Conservation (phyloP, 1,140 invertebrate genomes). For the Drosophila ficusphila region DNA sequence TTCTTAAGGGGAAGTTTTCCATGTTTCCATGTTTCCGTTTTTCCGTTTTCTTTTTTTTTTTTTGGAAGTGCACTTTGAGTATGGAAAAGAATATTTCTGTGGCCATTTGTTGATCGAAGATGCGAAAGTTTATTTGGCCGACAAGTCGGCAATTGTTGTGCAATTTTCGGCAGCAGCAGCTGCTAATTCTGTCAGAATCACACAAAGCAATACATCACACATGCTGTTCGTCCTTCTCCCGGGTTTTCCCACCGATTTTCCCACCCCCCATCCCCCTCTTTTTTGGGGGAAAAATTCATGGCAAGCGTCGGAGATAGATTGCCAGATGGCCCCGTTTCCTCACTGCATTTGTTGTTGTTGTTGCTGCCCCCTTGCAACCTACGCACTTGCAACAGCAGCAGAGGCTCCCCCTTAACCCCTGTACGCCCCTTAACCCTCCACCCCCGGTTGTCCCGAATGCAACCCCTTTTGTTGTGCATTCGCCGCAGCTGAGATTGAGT, state of each 20-base stretch:
- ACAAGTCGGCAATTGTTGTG: slow-evolving; percentile 59
- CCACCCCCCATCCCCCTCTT: not conserved
- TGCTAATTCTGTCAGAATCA: slow-evolving; percentile 81
- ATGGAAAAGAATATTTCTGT: slow-evolving; percentile 1
- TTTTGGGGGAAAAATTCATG: slow-evolving; percentile 57
- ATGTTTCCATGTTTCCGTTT: not conserved
- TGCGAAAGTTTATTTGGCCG: slow-evolving; percentile 36
- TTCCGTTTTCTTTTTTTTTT: not conserved
- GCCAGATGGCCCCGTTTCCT: slow-evolving; percentile 61
- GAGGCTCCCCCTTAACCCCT: slow-evolving; percentile 29
- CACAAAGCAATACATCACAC: slow-evolving; percentile 80
- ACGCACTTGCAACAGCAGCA: slow-evolving; percentile 5
- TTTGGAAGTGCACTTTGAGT: slow-evolving; percentile 30
- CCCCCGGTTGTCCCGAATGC: slow-evolving; percentile 1
- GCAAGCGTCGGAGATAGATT: slow-evolving; percentile 74
- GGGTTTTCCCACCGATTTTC: not conserved
- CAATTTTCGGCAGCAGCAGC: slow-evolving; percentile 77
- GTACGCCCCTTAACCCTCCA: too few species aligned
- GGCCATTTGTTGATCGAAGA: slow-evolving; percentile 40
- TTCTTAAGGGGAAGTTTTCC: not conserved
- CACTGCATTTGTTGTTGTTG: too few species aligned
- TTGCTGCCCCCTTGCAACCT: not conserved
- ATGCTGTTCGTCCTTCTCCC: too few species aligned
- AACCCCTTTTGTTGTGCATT: slow-evolving; percentile 11
- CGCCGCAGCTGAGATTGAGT: slow-evolving; percentile 68